Base-by-base conservation (phyloP, 2,797 vertebrate species). In the Enteromius mattozi region DNA sequence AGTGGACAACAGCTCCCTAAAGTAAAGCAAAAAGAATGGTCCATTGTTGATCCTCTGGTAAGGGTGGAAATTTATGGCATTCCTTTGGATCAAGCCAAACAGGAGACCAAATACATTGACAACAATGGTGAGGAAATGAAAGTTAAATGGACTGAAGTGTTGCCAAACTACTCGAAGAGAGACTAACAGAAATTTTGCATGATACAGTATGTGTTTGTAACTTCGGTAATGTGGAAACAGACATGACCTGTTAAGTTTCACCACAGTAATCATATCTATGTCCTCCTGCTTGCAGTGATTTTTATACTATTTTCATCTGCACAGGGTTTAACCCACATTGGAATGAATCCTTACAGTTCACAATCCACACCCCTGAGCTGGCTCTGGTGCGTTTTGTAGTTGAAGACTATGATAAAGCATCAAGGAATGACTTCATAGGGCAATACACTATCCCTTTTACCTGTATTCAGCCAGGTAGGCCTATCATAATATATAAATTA, bases 1-100 rank as follows among this genome's bases (percentile, higher is more conserved):
- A 99, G 98, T 0, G 98, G 96, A 59, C 98, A 99, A 91, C 97
- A 97, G 88, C 94, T 99, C 4, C 98, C 98, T 35, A 99, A 99
- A 91, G 94, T 97, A 86, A 96, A 95, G 81, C 96, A 95, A 92
- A 98, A 97, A 88, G 96, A 96, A 0, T 94, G 92, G 74, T 96
- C 96, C 1, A 95, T 99, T 37, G 96, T 98, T 0, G 98, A 99
- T 89, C 98, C 98, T 0, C 88, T 99, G 86, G 98, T 99, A 86
- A 95, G 96, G 1, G 96, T 99, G 88, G 96, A 99, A 90, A 93
- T 99, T 87, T 96, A 96, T 0, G 98, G 98, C 0, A 90, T 96
- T 3, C 94, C 96, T 0, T 89, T 82, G 0, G 98, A 99, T 89
- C 96, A 95, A 86, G 86, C 91, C 0, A 94, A 87, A 82, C 95